Conservation (phyloP, 2,797 vertebrate species). For the Halcyon chelicuti region DNA sequence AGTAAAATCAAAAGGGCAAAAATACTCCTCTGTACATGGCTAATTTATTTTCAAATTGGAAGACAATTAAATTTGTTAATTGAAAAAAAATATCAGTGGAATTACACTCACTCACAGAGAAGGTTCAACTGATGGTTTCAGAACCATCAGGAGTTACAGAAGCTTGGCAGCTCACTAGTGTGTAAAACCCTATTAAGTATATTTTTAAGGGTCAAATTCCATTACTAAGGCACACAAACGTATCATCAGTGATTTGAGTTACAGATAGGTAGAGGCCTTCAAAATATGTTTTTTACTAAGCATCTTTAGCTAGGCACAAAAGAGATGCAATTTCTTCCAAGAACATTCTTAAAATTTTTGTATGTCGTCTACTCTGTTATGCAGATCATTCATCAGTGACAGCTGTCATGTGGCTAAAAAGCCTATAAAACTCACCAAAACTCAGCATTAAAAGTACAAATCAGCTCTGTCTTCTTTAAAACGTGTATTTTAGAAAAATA, state of each 20-base stretch:
- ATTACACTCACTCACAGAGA: background rate
- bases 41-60: background rate
- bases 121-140: background rate
- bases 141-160: background rate
- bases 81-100: background rate
- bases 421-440: background rate
- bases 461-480: background rate
- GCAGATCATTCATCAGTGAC: background rate
- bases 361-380: background rate
- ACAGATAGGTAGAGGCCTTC: background rate
- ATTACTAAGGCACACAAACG: background rate
- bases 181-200: background rate
- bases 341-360: background rate
- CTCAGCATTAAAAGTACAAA: background rate
- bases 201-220: background rate
- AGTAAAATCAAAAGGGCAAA: background rate
- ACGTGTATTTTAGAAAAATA: fast-evolving
- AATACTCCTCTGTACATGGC: background rate
- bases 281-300: background rate
- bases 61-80: background rate
- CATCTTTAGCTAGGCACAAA: background rate
- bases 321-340: background rate
- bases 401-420: background rate
- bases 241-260: background rate
- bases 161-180: background rate